Conservation (phyloP, 2,888 invertebrate species). For the Nemoura dubitans region DNA sequence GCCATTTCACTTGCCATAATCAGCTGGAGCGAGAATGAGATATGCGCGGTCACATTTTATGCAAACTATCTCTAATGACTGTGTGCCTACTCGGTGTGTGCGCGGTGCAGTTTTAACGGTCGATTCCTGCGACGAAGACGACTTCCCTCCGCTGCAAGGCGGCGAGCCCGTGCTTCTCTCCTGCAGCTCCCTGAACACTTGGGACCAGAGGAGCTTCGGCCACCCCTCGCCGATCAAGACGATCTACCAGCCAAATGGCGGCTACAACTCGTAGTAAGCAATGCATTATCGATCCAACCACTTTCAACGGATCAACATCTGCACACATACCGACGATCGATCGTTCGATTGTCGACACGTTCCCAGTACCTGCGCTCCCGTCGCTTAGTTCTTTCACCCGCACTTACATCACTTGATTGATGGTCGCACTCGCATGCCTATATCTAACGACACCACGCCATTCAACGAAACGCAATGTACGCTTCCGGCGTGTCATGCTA, state of each 20-base stretch:
- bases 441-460: too few species aligned
- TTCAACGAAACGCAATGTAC: not conserved
- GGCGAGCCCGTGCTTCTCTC: not conserved
- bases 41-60: too few species aligned
- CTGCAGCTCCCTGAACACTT: constrained; percentile 7
- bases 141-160: not conserved
- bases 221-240: constrained; percentile 7
- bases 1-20: too few species aligned
- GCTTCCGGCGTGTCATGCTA: not conserved
- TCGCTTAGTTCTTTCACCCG: not conserved
- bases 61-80: too few species aligned
- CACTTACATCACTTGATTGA: not conserved
- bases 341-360: too few species aligned
- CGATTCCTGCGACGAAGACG: constrained; percentile 8
- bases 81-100: not conserved
- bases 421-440: not conserved
- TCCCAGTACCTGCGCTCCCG: too few species aligned
- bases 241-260: constrained; percentile 3
- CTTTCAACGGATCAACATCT: too few species aligned
- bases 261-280: not conserved
- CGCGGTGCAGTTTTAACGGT: not conserved
- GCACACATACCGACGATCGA: too few species aligned
- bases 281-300: too few species aligned
- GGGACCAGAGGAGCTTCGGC: constrained; percentile 13
- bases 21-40: too few species aligned